A percentile compares a stretch with the other conserved stretches of the same genome.
phyloP scores from a whole-genome alignment of 2,113 vertebrate species.

The Amphiprion percula region DNA sequence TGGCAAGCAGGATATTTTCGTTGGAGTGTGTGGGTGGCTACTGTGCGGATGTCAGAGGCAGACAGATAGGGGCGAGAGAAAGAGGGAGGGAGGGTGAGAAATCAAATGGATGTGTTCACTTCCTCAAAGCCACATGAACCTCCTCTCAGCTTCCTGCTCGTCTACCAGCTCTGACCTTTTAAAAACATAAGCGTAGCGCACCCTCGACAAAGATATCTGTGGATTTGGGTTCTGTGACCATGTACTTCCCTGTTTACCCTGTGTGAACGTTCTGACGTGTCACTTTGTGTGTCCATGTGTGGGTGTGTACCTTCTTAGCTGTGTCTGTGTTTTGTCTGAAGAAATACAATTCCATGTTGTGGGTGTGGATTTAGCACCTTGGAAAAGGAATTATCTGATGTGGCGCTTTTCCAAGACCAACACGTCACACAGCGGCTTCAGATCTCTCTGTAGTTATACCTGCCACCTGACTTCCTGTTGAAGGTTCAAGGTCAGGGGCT shows the following conservation, averaged over 20 bases:
- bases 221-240: not conserved
- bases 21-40: conserved; percentile 61
- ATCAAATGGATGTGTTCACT: conserved; percentile 60
- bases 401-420: not conserved
- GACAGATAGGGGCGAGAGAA: conserved; percentile 35
- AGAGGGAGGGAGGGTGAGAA: conserved; percentile 42
- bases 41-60: conserved; percentile 51
- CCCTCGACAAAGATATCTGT: conserved; percentile 13
- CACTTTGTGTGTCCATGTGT: not conserved
- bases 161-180: conserved; percentile 39
- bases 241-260: not conserved
- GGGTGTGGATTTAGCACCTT: conserved; percentile 23
- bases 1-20: conserved; percentile 62
- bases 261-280: conserved; percentile 2
- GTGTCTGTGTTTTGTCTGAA: conserved; percentile 15
- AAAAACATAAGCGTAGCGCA: not conserved
- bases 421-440: conserved; percentile 27
- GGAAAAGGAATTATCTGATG: conserved; percentile 33
- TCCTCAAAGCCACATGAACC: conserved; percentile 56
- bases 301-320: not conserved
- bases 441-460: not conserved
- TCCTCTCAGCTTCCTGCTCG: not conserved
- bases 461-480: conserved; percentile 44
- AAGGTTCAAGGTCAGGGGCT: conserved; percentile 29
- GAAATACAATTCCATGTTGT: not conserved